Conservation (phyloP, 2,888 invertebrate genomes). For the Gastracanthus pulcherrimus region DNA sequence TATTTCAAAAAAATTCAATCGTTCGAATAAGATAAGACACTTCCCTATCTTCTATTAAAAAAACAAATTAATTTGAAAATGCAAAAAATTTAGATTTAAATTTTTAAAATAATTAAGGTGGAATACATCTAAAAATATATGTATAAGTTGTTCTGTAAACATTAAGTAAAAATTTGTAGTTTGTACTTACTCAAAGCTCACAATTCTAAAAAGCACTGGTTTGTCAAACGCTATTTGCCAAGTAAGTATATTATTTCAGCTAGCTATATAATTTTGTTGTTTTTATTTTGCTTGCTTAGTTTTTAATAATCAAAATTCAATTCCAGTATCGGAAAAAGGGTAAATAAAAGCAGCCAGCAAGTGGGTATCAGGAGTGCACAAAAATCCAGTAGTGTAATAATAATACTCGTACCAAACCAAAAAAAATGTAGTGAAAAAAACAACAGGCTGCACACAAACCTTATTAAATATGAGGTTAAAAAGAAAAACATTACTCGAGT, state of each 20-base stretch:
- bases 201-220: conserved; percentile 42
- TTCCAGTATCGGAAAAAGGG: conserved; percentile 20
- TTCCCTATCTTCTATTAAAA: background rate
- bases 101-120: too few relatives aligned
- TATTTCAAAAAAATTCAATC: too few relatives aligned
- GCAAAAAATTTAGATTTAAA: too few relatives aligned
- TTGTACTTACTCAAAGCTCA: conserved; percentile 53
- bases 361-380: conserved; percentile 42
- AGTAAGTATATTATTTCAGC: conserved; percentile 51
- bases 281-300: conserved; percentile 13
- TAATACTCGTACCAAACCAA: conserved; percentile 49
- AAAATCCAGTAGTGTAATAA: conserved; percentile 42
- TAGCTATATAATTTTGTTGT: background rate
- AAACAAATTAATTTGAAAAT: too few relatives aligned
- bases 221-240: conserved; percentile 49
- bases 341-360: conserved; percentile 53
- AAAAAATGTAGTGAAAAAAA: conserved; percentile 20
- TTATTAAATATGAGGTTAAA: conserved; percentile 38
- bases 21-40: background rate
- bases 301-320: conserved; percentile 24
- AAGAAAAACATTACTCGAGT: conserved; percentile 47
- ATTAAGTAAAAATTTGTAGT: background rate
- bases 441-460: conserved; percentile 30
- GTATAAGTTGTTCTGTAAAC: background rate
- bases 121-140: background rate